Conservation (phyloP, 2,888 invertebrate species). For the Drosophila paramelanica region DNA sequence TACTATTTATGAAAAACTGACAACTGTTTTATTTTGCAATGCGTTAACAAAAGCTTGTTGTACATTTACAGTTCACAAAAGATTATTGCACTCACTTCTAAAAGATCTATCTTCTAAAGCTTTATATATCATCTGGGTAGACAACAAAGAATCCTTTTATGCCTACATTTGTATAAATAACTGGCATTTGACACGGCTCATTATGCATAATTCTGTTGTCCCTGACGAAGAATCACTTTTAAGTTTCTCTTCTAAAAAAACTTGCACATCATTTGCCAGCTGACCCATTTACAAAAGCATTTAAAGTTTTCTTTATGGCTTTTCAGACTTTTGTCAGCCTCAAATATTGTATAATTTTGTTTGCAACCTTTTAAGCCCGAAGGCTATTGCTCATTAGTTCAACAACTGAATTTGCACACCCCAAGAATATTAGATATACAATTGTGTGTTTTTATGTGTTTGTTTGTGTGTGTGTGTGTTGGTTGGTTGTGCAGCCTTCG, state of each 20-base stretch:
- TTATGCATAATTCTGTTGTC: constrained; percentile 34
- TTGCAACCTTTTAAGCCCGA: constrained; percentile 37
- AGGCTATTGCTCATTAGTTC: constrained; percentile 71
- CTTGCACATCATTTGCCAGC: constrained; percentile 66
- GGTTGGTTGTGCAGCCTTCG: constrained; percentile 34
- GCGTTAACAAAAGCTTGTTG: too few species aligned
- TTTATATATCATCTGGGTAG: background rate
- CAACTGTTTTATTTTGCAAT: too few species aligned
- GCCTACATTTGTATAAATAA: background rate
- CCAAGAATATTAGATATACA: constrained; percentile 29
- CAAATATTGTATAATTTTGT: constrained; percentile 33
- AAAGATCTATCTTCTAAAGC: background rate
- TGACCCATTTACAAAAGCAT: constrained; percentile 63
- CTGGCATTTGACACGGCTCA: constrained; percentile 33
- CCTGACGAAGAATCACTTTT: constrained; percentile 15
- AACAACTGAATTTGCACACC: constrained; percentile 63
- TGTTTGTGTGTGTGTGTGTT: constrained; percentile 7
- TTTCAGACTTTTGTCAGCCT: constrained; percentile 58
- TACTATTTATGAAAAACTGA: too few species aligned
- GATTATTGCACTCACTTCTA: too few species aligned
- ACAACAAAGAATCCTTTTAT: background rate
- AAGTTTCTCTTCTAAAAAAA: constrained; percentile 31
- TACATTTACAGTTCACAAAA: too few species aligned
- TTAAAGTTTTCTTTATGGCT: constrained; percentile 69
- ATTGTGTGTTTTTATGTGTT: background rate